phyloP scores from a whole-genome alignment of 2,797 vertebrate genomes.

The Muscicapa striata region DNA sequence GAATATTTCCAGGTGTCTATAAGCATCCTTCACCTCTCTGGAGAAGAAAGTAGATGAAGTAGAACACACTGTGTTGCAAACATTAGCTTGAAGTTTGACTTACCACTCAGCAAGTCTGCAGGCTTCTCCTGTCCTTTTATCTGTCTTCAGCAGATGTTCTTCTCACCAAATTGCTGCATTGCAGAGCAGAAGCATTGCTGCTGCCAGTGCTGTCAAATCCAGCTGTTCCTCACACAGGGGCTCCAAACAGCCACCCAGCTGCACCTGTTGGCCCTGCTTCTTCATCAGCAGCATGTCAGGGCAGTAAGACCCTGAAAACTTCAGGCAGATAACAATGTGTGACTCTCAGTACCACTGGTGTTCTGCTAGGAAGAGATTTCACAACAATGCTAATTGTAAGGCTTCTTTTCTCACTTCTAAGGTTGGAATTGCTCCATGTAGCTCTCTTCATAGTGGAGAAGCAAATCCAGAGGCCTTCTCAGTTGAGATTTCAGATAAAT shows the following conservation, averaged over 20 bases:
- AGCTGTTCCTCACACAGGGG: not conserved
- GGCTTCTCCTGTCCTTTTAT: not conserved
- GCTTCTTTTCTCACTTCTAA: not conserved
- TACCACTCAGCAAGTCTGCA: not conserved
- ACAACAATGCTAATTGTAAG: not conserved
- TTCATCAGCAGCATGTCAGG: not conserved
- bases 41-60: not conserved
- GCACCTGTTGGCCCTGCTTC: not conserved
- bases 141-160: constrained; percentile 38
- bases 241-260: not conserved
- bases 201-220: not conserved
- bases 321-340: not conserved
- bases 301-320: not conserved
- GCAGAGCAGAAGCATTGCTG: not conserved
- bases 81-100: constrained; percentile 9
- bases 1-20: not conserved
- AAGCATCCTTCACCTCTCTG: not conserved
- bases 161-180: not conserved
- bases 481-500: not conserved
- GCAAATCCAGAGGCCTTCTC: not conserved
- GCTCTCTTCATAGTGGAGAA: not conserved
- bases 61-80: not conserved
- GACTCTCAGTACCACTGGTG: not conserved
- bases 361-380: not conserved
- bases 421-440: not conserved